Base-by-base conservation (phyloP, 2,797 vertebrate species). In the Hapalemur alaotrensis region DNA sequence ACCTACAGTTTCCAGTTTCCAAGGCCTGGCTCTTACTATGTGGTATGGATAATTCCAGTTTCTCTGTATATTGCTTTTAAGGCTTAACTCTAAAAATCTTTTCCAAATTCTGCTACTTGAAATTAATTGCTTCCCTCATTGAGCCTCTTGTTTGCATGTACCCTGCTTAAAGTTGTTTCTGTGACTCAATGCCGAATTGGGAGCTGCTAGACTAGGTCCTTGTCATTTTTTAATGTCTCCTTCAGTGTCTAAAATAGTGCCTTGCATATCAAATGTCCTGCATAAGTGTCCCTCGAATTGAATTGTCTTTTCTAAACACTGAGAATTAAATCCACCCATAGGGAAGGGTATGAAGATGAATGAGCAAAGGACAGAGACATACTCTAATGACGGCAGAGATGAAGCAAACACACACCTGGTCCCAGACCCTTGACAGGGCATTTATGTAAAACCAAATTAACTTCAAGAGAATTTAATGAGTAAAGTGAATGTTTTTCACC, bases 371-470 rank as follows among this genome's bases (percentile, higher is more conserved):
- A 72, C 50, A 87, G 80, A 76, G 43, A 48, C 38, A 1, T 48
- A n/a, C 35, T 89, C 30, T 72, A 82, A 81, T 54, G 78, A 52
- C 14, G 28, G 89, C 72, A 87, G 54, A 78, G 76, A 72, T 38
- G 72, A 73, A 83, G 32, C 57, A 88, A 86, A 15, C 48, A 84
- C 69, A 22, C 28, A 87, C 78, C 78, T 82, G 85, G 78, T 11
- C 78, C 79, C 78, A 69, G 41, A 63, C n/a, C 61, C 48, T 80
- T 75, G 86, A 22, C 41, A 91, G 82, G 65, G 30, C 57, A 7
- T 86, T 46, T 70, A n/a, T 54, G 41, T 59, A 93, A 91, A 96
- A 46, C 52, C 67, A 78, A 95, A 90, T 82, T 67, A 93, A 85
- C 35, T 52, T 70, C 57, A 82, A 92, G 94, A 92, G 93, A 82